A percentile compares a stretch with the other conserved stretches of the same genome.
Conservation (phyloP, 1,140 invertebrate species). For the Drosophila simulans region DNA sequence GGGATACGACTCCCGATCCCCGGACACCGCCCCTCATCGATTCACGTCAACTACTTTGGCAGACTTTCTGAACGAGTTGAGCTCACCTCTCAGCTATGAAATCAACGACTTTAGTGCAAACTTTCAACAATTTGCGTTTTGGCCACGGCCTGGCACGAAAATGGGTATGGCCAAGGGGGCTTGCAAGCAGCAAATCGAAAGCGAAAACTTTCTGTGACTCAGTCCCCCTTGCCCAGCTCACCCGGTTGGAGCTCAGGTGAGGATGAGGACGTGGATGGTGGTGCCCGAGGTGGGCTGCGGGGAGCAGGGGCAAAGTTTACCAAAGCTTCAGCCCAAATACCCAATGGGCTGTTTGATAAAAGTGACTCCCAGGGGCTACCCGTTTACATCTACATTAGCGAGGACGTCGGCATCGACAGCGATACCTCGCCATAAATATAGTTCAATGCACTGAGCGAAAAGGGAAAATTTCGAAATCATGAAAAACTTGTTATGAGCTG, state of each 20-base stretch:
- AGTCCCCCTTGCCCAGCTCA: constrained; percentile 15
- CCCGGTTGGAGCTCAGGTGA: constrained; percentile 8
- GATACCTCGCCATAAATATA: constrained; percentile 46
- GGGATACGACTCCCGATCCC: neutral
- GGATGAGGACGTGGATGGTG: constrained; percentile 19
- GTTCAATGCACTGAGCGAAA: constrained; percentile 21
- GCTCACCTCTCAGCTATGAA: constrained; percentile 82
- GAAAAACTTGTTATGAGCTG: too few species aligned
- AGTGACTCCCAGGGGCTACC: constrained; percentile 61
- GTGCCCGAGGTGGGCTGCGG: constrained; percentile 7
- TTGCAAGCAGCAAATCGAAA: constrained; percentile 71
- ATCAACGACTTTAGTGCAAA: constrained; percentile 83
- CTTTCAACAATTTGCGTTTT: constrained; percentile 83
- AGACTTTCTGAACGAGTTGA: constrained; percentile 83
- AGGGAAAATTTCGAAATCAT: too few species aligned
- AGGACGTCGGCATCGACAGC: constrained; percentile 46
- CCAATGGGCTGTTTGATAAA: constrained; percentile 80
- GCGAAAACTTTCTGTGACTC: constrained; percentile 80
- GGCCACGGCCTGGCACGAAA: constrained; percentile 76
- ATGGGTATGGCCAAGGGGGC: constrained; percentile 9
- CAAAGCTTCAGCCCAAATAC: constrained; percentile 78
- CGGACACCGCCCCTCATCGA: constrained; percentile 21
- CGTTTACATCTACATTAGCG: constrained; percentile 80
- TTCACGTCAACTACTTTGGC: constrained; percentile 80
- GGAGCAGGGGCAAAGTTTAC: constrained; percentile 68